These are phyloP conservation scores for Rhynchonema sp. DNA, from an alignment of 2,888 invertebrate species.

Conservation along the genomic window DNA sequence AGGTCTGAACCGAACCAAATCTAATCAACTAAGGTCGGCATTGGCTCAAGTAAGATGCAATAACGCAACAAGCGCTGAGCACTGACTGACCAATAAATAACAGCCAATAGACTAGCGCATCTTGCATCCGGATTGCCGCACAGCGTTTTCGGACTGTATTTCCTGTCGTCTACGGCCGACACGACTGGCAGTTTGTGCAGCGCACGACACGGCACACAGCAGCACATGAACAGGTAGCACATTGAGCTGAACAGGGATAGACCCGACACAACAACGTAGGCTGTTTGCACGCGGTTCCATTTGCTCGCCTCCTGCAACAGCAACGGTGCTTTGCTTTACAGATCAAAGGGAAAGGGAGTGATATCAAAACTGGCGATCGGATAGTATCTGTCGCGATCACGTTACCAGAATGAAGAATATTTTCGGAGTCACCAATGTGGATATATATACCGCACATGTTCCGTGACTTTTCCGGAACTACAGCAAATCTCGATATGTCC, in stretches of 20 bases:
- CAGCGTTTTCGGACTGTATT: background rate
- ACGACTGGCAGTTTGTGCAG: background rate
- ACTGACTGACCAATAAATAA: background rate
- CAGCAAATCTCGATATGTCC: no score
- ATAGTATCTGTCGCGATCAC: no score
- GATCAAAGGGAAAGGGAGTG: no score
- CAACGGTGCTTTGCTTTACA: no score
- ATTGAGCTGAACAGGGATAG: background rate
- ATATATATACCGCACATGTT: no score
- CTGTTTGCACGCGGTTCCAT: background rate
- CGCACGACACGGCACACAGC: background rate
- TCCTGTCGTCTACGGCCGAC: background rate
- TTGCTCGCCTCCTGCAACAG: background rate
- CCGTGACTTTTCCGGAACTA: no score
- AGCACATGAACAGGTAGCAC: background rate
- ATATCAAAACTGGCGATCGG: no score
- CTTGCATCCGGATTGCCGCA: background rate
- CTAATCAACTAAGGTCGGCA: no score
- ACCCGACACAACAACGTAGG: background rate
- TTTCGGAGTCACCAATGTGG: no score
- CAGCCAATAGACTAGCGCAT: background rate
- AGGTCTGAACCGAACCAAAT: no score
- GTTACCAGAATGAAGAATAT: no score
- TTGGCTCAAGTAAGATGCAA: no score
- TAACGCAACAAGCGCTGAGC: background rate